Base-by-base conservation (phyloP, 2,113 vertebrate genomes). In the Clinocottus analis region DNA sequence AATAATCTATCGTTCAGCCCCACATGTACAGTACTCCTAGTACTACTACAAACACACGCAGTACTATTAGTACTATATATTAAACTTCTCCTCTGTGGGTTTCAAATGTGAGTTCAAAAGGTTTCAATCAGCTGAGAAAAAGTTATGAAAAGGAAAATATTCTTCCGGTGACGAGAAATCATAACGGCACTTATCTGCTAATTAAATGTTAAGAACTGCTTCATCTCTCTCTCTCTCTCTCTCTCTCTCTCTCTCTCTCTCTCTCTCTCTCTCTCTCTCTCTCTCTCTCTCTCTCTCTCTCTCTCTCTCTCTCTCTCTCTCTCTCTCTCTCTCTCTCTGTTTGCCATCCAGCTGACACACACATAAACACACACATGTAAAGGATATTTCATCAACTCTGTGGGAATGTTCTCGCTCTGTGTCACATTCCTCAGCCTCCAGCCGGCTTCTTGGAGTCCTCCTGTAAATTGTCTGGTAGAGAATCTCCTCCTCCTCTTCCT, bases 391-490 rank as follows among this genome's bases (percentile, higher is more conserved):
- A 59, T 84, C 61, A 77, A 14, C 29, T 2, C 62, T 16, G 16
- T 16, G 67, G 80, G 91, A 95, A 95, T 95, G 85, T 94, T 17
- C 35, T 75, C 79, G 60, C 66, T 55, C 65, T 12, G 49, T 84
- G 92, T 49, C 23, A 95, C 88, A 95, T 95, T 95, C 93, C 92
- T 91, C 92, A 79, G 58, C 68, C 31, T 35, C 13, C 0, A 51
- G 75, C 53, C 41, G 0, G 51, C 55, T 21, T 79, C 87, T 93
- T 95, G 55, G 86, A 88, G 91, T 82, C 77, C 25, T 76, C 61
- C 59, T 90, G 94, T 41, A 91, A 95, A 94, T 93, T 92, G 80
- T 72, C 62, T 71, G 14, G 11, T 21, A 11, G 60, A 59, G 69
- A 68, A 79, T 81, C 67, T 86, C 77, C 74, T 56, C 39, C 37